Percentiles rank a stretch among this genome's conserved stretches.
These are phyloP conservation scores for Rhinolophus ferrumequinum DNA, from an alignment of 2,113 vertebrate genomes.

Conservation along the genomic window DNA sequence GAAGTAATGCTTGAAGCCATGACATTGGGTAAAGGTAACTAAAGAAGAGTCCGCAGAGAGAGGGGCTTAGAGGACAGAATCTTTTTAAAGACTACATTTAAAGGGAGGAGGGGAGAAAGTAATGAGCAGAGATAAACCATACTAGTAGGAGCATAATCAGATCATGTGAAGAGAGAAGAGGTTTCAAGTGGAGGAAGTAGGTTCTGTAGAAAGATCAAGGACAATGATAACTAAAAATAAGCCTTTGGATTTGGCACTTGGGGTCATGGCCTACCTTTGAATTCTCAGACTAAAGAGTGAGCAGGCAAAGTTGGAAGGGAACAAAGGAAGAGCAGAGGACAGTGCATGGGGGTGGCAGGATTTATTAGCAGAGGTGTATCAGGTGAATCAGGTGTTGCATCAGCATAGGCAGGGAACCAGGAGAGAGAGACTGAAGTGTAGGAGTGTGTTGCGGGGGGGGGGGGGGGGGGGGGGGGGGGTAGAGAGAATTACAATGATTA, in stretches of 20 bases:
- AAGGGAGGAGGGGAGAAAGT: not conserved
- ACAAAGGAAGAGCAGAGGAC: not conserved
- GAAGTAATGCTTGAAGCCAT: not conserved
- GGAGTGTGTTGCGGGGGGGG: too few species aligned
- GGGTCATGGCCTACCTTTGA: slow-evolving; percentile 39
- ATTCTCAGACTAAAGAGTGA: slow-evolving; percentile 10
- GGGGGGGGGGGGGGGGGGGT: rapidly evolving
- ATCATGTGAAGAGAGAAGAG: slow-evolving; percentile 3
- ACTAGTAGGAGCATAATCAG: not conserved
- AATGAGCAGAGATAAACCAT: slow-evolving; percentile 24
- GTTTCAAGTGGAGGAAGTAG: slow-evolving; percentile 55
- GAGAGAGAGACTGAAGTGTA: not conserved
- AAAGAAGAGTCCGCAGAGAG: not conserved
- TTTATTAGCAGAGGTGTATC: not conserved
- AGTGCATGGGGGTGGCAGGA: not conserved
- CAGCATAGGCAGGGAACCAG: not conserved
- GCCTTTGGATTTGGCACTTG: slow-evolving; percentile 13
- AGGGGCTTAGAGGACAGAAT: not conserved
- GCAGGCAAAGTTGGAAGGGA: not conserved
- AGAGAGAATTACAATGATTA: not conserved
- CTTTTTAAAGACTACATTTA: not conserved
- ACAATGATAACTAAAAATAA: slow-evolving; percentile 50
- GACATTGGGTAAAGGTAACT: not conserved
- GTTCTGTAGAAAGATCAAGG: slow-evolving; percentile 67
- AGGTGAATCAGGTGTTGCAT: not conserved